A percentile compares a stretch with the other conserved stretches of the same genome.
phyloP scores from a whole-genome alignment of 2,888 invertebrate species.

The Plagodis pulveraria region DNA sequence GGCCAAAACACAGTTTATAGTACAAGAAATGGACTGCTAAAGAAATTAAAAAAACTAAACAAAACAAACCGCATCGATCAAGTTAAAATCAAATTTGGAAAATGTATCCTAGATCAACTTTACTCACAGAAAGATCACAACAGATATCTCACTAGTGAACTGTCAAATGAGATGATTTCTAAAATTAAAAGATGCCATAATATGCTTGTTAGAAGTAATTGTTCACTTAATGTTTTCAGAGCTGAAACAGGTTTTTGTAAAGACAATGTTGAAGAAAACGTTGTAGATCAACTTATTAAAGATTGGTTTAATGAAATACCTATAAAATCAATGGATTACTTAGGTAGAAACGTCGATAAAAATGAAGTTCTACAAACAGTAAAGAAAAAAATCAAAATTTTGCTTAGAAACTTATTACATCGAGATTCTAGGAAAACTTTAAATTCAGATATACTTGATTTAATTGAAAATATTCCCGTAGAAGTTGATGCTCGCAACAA shows the following conservation, averaged over 20 bases:
- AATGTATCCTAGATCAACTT: conserved; percentile 24
- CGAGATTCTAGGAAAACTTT: conserved; percentile 35
- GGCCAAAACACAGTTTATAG: conserved; percentile 34
- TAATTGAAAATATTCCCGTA: conserved; percentile 50
- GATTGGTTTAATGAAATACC: conserved; percentile 53
- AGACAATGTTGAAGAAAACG: conserved; percentile 14
- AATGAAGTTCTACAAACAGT: conserved; percentile 39
- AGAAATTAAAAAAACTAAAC: conserved; percentile 31
- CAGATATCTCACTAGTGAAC: conserved; percentile 24
- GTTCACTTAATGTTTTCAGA: conserved; percentile 25
- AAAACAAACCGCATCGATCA: conserved; percentile 23
- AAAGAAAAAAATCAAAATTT: conserved; percentile 41
- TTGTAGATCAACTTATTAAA: conserved; percentile 44
- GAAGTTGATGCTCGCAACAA: conserved; percentile 41
- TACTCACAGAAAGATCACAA: conserved; percentile 29
- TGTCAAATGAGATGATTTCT: conserved; percentile 29
- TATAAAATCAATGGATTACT: conserved; percentile 40
- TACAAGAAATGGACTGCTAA: conserved; percentile 35
- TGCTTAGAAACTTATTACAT: conserved; percentile 39
- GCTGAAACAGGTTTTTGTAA: conserved; percentile 31
- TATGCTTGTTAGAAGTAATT: conserved; percentile 17
- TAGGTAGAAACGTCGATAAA: conserved; percentile 38
- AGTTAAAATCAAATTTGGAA: conserved; percentile 25
- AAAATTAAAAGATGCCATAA: conserved; percentile 30
- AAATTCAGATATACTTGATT: conserved; percentile 44